Evolutionary conservation across 2,888 invertebrate species (phyloP).

Genomic region (Dryomyza anilis): DNA sequence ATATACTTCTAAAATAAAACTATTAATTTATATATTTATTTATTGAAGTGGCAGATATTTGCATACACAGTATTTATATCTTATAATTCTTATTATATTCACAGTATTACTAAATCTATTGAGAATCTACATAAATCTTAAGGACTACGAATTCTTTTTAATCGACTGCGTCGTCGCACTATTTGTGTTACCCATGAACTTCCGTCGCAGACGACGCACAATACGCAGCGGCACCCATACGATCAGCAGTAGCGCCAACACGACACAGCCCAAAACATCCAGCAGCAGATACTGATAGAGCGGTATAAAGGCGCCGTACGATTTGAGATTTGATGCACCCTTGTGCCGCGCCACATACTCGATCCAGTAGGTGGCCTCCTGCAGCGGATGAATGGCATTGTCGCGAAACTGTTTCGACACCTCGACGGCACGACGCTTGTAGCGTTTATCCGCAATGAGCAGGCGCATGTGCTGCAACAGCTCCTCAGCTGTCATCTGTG

Average conservation of each 20-base stretch:
- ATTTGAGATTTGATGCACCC: slow-evolving; percentile 59
- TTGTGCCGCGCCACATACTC: slow-evolving; percentile 65
- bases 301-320: slow-evolving; percentile 57
- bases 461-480: slow-evolving; percentile 54
- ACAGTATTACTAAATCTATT: too few relatives aligned
- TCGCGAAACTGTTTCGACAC: slow-evolving; percentile 64
- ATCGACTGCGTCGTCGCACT: neutral
- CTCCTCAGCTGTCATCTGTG: slow-evolving; percentile 53
- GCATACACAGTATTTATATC: too few relatives aligned
- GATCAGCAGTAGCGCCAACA: slow-evolving; percentile 50
- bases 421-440: slow-evolving; percentile 59
- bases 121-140: too few relatives aligned
- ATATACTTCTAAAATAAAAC: too few relatives aligned
- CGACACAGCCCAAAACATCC: slow-evolving; percentile 62
- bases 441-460: slow-evolving; percentile 56
- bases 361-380: slow-evolving; percentile 68
- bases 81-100: too few relatives aligned
- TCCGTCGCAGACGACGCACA: slow-evolving; percentile 20
- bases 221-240: slow-evolving; percentile 41
- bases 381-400: slow-evolving; percentile 64
- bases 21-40: too few relatives aligned
- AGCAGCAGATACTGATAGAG: slow-evolving; percentile 60
- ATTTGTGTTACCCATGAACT: too few relatives aligned
- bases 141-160: neutral
- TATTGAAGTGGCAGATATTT: too few relatives aligned